Evolutionary conservation across 2,888 invertebrate genomes (phyloP).

Genomic region (Catocala fraxini): DNA sequence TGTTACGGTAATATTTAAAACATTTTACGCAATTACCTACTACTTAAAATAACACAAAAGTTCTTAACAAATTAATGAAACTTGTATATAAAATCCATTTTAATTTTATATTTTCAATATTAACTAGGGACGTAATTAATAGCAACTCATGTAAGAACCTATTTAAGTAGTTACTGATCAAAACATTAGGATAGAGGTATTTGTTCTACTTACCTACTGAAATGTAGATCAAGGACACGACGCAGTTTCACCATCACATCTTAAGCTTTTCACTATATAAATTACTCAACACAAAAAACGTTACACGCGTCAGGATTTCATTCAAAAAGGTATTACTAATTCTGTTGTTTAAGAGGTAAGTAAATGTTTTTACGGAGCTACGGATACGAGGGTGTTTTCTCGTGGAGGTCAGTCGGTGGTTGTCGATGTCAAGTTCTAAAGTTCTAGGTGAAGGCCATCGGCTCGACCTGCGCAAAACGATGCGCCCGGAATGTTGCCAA

Average conservation of each 20-base stretch:
- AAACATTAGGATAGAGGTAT: constrained; percentile 10
- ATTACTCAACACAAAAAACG: too few relatives aligned
- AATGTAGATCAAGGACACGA: constrained; percentile 37
- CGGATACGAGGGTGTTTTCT: constrained; percentile 30
- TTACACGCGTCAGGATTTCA: too few relatives aligned
- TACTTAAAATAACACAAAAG: too few relatives aligned
- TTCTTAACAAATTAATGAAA: too few relatives aligned
- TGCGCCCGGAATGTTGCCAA: constrained; percentile 50
- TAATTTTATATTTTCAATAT: too few relatives aligned
- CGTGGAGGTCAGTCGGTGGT: constrained; percentile 52
- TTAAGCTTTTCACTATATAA: background rate
- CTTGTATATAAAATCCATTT: too few relatives aligned
- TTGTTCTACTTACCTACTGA: constrained; percentile 31
- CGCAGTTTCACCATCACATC: background rate
- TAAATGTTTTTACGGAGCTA: constrained; percentile 25
- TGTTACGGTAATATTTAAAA: too few relatives aligned
- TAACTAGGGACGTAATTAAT: too few relatives aligned
- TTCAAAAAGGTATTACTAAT: too few relatives aligned
- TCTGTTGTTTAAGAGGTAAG: background rate
- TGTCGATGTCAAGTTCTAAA: constrained; percentile 66
- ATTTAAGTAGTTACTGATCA: background rate
- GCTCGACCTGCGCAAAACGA: constrained; percentile 59
- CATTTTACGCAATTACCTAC: too few relatives aligned
- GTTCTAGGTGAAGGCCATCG: constrained; percentile 71
- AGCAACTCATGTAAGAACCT: too few relatives aligned